Evolutionary conservation across 2,113 vertebrate genomes (phyloP).

Genomic region (Pongo abelii): DNA sequence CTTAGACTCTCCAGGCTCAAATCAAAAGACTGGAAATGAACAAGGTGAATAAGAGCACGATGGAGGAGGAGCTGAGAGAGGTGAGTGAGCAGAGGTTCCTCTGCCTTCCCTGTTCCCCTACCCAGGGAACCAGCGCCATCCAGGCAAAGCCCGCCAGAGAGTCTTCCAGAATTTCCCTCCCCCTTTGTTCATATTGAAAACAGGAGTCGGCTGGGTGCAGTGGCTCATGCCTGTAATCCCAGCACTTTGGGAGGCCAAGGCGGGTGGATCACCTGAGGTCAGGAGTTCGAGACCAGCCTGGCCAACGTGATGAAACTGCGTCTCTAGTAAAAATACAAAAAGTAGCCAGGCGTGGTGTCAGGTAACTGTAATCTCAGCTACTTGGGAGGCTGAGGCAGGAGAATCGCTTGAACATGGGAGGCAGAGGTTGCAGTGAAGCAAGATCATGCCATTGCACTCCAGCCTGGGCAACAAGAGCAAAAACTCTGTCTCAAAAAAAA

Average conservation of each 20-base stretch:
- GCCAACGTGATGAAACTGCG: background rate
- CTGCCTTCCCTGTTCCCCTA: rapidly evolving
- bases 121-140: background rate
- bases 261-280: background rate
- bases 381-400: background rate
- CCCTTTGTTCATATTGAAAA: background rate
- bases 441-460: background rate
- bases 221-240: background rate
- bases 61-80: conserved; percentile 70
- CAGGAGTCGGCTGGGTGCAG: rapidly evolving
- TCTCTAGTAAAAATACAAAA: background rate
- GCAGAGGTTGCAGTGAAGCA: background rate
- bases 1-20: conserved; percentile 23
- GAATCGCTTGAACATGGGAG: background rate
- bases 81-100: conserved; percentile 45
- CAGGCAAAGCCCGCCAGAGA: background rate
- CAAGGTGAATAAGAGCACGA: conserved; percentile 67
- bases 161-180: background rate
- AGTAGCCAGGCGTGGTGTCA: background rate
- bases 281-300: background rate
- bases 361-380: background rate
- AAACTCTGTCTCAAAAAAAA: background rate
- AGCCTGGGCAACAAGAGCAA: background rate
- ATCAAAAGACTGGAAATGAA: conserved; percentile 61
- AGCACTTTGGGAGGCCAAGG: background rate